phyloP scores from a whole-genome alignment of 2,797 vertebrate species.

The Mastacembelus armatus region DNA sequence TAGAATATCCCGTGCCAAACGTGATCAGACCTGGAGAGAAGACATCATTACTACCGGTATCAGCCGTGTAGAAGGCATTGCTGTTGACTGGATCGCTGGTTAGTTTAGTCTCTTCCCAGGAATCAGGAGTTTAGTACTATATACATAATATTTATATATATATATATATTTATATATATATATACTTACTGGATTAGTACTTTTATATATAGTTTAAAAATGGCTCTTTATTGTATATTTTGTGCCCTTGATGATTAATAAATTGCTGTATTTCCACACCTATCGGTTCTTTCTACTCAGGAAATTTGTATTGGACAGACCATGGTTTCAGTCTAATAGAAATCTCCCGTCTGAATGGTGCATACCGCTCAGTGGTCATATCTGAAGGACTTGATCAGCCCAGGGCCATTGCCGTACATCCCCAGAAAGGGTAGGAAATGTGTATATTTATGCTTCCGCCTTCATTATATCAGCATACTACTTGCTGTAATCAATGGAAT shows the following conservation, averaged over 20 bases:
- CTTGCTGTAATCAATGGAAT: background rate
- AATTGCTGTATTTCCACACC: background rate
- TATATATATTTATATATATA: too few species aligned
- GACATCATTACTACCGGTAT: slow-evolving; percentile 95
- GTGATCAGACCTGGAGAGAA: slow-evolving; percentile 98
- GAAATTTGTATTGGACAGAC: slow-evolving; percentile 98
- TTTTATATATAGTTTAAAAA: too few species aligned
- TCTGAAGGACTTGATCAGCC: slow-evolving; percentile 96
- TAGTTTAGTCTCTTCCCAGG: slow-evolving; percentile 40
- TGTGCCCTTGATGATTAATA: too few species aligned
- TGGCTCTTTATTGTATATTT: too few species aligned
- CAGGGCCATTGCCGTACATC: slow-evolving; percentile 93
- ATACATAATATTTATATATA: too few species aligned
- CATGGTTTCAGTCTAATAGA: slow-evolving; percentile 98
- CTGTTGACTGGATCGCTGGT: slow-evolving; percentile 99
- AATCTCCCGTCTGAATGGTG: slow-evolving; percentile 94
- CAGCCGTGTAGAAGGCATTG: slow-evolving; percentile 96
- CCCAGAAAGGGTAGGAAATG: slow-evolving; percentile 92
- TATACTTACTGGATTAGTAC: too few species aligned
- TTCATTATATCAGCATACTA: background rate
- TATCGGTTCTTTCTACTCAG: slow-evolving; percentile 70
- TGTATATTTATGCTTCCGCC: background rate
- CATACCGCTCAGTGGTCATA: slow-evolving; percentile 94
- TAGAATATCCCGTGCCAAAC: slow-evolving; percentile 93
- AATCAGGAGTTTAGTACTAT: background rate